Evolutionary conservation across 1,140 invertebrate genomes (phyloP).

Genomic region (Lithobius niger): DNA sequence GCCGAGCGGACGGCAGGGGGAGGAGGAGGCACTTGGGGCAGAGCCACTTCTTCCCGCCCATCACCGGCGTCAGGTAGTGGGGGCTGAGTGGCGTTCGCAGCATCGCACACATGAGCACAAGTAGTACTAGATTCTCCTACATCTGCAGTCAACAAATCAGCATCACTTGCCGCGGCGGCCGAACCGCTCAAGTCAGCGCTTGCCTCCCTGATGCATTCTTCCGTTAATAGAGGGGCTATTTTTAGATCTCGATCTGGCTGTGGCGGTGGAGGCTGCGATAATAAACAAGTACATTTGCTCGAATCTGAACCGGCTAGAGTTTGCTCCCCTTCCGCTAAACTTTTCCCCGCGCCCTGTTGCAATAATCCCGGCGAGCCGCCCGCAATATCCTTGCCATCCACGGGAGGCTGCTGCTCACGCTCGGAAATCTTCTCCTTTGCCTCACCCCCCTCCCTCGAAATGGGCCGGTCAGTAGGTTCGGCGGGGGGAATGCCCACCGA

Average conservation of each 20-base stretch:
- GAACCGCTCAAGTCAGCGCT: not conserved
- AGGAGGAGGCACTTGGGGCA: not conserved
- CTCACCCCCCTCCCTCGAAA: not conserved
- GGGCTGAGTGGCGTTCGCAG: too few species aligned
- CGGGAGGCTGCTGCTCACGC: too few species aligned
- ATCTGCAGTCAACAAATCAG: constrained; percentile 2
- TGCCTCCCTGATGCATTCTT: not conserved
- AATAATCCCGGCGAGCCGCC: too few species aligned
- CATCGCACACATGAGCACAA: too few species aligned
- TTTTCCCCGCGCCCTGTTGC: too few species aligned
- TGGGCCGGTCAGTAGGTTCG: too few species aligned
- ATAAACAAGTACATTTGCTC: not conserved
- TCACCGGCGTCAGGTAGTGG: not conserved
- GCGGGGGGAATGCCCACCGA: too few species aligned
- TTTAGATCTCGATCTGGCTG: not conserved
- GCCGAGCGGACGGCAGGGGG: not conserved
- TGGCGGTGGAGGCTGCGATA: not conserved
- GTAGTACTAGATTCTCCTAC: too few species aligned
- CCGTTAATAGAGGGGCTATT: not conserved
- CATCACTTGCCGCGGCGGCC: not conserved
- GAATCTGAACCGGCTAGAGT: too few species aligned
- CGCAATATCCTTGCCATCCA: too few species aligned
- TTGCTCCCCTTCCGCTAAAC: too few species aligned
- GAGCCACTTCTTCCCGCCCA: not conserved
- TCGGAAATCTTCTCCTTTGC: too few species aligned